Evolutionary conservation across 2,113 vertebrate genomes (phyloP).

Genomic region (Ellobius talpinus): DNA sequence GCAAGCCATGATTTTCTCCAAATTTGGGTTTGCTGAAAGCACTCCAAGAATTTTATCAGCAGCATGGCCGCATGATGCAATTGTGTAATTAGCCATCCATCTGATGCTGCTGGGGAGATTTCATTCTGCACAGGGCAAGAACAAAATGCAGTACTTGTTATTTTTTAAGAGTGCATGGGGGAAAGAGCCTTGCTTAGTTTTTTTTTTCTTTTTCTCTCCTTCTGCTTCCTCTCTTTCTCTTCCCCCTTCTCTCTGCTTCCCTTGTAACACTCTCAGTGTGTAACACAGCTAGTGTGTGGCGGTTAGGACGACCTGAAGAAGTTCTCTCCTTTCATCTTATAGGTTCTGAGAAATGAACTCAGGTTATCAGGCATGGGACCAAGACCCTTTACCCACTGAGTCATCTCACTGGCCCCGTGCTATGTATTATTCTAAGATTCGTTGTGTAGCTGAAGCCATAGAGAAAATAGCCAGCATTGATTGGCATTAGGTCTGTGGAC

Average conservation of each 20-base stretch:
- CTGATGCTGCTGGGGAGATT: constrained; percentile 80
- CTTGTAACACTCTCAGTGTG: no score
- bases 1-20: constrained; percentile 83
- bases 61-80: constrained; percentile 84
- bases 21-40: constrained; percentile 86
- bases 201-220: background rate
- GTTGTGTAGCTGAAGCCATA: background rate
- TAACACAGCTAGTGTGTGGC: accelerated
- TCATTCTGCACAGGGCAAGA: constrained; percentile 80
- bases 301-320: no score
- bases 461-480: background rate
- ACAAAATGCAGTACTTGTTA: constrained; percentile 79
- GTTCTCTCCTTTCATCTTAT: background rate
- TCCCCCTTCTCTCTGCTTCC: background rate
- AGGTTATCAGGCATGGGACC: background rate
- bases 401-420: no score
- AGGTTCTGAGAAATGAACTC: background rate
- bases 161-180: constrained; percentile 12
- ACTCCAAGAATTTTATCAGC: constrained; percentile 84
- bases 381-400: background rate
- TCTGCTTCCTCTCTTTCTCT: background rate
- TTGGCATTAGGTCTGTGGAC: background rate
- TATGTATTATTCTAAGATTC: background rate
- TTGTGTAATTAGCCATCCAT: constrained; percentile 87
- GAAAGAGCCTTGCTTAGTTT: background rate